Conservation (phyloP, 2,797 vertebrate species). For the Podarcis siculus region DNA sequence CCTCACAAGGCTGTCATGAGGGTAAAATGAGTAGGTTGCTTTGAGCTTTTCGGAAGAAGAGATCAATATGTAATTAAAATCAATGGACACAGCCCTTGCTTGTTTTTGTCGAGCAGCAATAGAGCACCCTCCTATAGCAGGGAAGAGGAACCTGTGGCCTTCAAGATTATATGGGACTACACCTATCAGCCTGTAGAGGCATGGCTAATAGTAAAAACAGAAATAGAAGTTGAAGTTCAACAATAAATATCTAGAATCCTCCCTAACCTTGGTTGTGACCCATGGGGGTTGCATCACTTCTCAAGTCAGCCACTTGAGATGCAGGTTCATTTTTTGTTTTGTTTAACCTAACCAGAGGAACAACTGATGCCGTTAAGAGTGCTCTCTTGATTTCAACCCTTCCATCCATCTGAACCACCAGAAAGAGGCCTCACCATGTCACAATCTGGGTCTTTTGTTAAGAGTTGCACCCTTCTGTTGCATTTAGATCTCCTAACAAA, state of each 20-base stretch:
- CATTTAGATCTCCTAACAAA: neutral
- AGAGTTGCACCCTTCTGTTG: neutral
- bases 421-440: neutral
- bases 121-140: neutral
- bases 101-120: neutral
- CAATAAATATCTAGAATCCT: too few relatives aligned
- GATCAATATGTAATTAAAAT: neutral
- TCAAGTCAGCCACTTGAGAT: neutral
- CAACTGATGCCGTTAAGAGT: neutral
- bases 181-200: too few relatives aligned
- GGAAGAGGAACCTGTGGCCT: too few relatives aligned
- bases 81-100: neutral
- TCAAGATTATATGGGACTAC: too few relatives aligned
- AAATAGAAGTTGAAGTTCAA: too few relatives aligned
- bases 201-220: too few relatives aligned
- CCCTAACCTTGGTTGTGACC: neutral
- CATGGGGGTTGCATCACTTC: neutral
- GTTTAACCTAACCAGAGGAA: neutral
- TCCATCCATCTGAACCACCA: neutral
- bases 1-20: neutral
- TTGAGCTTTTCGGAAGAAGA: neutral
- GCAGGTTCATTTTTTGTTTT: too few relatives aligned
- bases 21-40: neutral
- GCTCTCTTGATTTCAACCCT: neutral
- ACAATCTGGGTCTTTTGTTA: neutral